phyloP scores from a whole-genome alignment of 2,113 vertebrate species.

The Halcyon malimbica region DNA sequence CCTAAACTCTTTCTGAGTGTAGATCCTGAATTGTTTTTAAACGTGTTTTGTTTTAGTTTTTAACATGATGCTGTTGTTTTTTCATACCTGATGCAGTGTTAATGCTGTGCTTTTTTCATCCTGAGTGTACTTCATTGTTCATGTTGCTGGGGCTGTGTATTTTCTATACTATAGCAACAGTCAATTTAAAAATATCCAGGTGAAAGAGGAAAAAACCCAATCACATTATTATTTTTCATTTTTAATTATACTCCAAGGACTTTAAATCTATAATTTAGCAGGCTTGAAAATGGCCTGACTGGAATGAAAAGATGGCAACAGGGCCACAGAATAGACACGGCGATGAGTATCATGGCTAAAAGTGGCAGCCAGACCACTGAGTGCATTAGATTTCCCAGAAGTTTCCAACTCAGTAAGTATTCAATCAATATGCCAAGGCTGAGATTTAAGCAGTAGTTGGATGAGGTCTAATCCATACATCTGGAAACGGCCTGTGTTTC shows the following conservation, averaged over 20 bases:
- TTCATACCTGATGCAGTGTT: not conserved
- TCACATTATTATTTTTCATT: not conserved
- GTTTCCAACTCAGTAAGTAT: not conserved
- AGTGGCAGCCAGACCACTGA: not conserved
- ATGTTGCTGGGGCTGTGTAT: not conserved
- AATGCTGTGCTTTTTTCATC: not conserved
- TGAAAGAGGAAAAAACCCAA: not conserved
- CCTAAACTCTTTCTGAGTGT: not conserved
- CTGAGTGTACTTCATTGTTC: not conserved
- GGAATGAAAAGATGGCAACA: not conserved
- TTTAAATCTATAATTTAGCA: not conserved
- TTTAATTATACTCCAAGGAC: not conserved
- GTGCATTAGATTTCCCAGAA: not conserved
- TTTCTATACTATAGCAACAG: not conserved
- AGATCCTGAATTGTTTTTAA: not conserved
- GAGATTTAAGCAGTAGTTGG: conserved; percentile 17
- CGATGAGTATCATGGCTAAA: rapidly evolving
- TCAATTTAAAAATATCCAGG: not conserved
- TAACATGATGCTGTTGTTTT: not conserved
- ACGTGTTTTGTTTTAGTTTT: not conserved
- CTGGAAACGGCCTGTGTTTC: conserved; percentile 44
- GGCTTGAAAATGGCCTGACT: not conserved
- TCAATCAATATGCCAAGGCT: not conserved
- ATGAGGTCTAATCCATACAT: conserved; percentile 39
- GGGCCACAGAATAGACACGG: not conserved